Percentiles rank a stretch among this genome's conserved stretches.
Evolutionary conservation across 2,113 vertebrate species (phyloP).

Genomic region (Apodemus sylvaticus): DNA sequence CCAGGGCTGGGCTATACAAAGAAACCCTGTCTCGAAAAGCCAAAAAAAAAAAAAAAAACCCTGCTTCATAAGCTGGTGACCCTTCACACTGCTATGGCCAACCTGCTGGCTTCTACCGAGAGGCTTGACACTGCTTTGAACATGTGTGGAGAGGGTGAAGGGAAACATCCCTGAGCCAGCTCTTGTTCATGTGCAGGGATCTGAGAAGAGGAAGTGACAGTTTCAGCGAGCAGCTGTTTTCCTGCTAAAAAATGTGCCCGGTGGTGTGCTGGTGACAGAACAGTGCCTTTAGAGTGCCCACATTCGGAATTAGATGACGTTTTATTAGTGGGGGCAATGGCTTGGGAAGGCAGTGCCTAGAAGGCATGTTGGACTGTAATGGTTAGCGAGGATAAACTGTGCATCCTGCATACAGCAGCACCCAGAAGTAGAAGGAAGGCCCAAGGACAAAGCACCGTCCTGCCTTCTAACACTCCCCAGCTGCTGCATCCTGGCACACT

Average conservation of each 20-base stretch:
- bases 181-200: neutral
- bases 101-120: neutral
- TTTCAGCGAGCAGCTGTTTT: slow-evolving; percentile 68
- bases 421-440: neutral
- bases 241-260: slow-evolving; percentile 69
- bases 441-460: neutral
- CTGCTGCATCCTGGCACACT: neutral
- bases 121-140: neutral
- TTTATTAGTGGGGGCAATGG: slow-evolving; percentile 58
- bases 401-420: neutral
- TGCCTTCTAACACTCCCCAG: neutral
- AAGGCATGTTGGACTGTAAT: slow-evolving; percentile 33
- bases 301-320: slow-evolving; percentile 57
- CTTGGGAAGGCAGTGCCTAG: slow-evolving; percentile 63
- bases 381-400: slow-evolving; percentile 52
- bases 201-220: slow-evolving; percentile 51
- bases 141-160: neutral
- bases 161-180: slow-evolving; percentile 6
- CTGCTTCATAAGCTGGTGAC: neutral
- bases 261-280: slow-evolving; percentile 54
- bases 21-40: too few species aligned
- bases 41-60: too few species aligned
- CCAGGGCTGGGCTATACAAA: too few species aligned
- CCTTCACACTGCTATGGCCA: neutral
- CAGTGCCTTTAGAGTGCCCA: slow-evolving; percentile 52